phyloP scores from a whole-genome alignment of 2,113 vertebrate genomes.

The Caranx ignobilis region DNA sequence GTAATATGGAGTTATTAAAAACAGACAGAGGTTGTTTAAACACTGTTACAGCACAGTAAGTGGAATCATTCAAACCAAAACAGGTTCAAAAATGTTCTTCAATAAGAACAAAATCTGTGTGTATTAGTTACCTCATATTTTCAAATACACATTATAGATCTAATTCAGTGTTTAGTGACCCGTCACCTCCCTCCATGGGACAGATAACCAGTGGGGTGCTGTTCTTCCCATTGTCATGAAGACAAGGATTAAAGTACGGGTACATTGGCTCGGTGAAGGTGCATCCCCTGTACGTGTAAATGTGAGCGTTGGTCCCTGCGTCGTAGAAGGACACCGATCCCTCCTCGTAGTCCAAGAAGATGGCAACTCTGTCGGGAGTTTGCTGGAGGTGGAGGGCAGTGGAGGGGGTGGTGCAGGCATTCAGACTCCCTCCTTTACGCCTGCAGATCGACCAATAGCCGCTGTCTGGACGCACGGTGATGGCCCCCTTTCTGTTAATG shows the following conservation, averaged over 20 bases:
- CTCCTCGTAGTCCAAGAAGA: slow-evolving; percentile 86
- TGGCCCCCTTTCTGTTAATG: slow-evolving; percentile 70
- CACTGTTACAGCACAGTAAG: slow-evolving; percentile 3
- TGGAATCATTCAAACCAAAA: neutral
- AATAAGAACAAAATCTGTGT: neutral
- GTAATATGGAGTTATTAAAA: neutral
- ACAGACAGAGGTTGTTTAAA: neutral
- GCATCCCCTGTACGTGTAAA: slow-evolving; percentile 82
- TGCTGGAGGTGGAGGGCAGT: slow-evolving; percentile 66
- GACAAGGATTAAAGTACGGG: slow-evolving; percentile 83
- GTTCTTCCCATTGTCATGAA: slow-evolving; percentile 62
- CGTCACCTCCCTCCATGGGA: slow-evolving; percentile 4
- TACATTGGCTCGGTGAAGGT: slow-evolving; percentile 82
- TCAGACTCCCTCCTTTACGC: slow-evolving; percentile 43
- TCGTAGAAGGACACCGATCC: slow-evolving; percentile 86
- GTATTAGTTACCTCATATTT: neutral
- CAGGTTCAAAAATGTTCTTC: neutral
- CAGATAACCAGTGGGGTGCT: slow-evolving; percentile 63
- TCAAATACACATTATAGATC: neutral
- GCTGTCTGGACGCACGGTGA: slow-evolving; percentile 54
- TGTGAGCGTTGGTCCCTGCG: slow-evolving; percentile 58
- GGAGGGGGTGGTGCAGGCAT: slow-evolving; percentile 49
- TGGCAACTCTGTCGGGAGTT: slow-evolving; percentile 77
- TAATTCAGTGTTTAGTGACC: neutral
- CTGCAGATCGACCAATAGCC: slow-evolving; percentile 76